phyloP scores from a whole-genome alignment of 1,140 invertebrate species.

The Drosophila carrolli region DNA sequence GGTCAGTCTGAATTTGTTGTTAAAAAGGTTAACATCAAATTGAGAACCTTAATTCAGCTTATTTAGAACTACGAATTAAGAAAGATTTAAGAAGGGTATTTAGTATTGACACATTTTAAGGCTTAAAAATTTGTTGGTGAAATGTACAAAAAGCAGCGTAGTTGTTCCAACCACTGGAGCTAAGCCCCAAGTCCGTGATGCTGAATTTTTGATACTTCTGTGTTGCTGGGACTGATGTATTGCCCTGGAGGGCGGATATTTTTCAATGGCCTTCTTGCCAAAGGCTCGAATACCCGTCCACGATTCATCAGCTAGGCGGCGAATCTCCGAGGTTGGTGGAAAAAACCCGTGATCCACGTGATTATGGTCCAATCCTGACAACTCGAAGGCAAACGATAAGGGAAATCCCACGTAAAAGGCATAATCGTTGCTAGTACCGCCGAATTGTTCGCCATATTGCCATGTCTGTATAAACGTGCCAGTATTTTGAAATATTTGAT shows the following conservation, averaged over 20 bases:
- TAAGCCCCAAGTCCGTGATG: background rate
- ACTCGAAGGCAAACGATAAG: conserved; percentile 38
- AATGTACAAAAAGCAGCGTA: background rate
- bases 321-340: conserved; percentile 25
- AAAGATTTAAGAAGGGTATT: too few relatives aligned
- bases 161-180: background rate
- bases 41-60: too few relatives aligned
- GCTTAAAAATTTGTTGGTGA: background rate
- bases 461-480: conserved; percentile 14
- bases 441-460: conserved; percentile 20
- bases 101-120: too few relatives aligned
- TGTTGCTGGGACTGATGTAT: background rate
- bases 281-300: conserved; percentile 49
- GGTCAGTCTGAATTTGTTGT: too few relatives aligned
- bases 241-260: conserved; percentile 20
- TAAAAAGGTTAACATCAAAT: too few relatives aligned
- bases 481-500: conserved; percentile 2
- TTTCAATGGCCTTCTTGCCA: conserved; percentile 39
- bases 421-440: conserved; percentile 60
- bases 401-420: conserved; percentile 46
- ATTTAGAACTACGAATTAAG: too few relatives aligned
- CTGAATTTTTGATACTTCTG: background rate
- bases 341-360: conserved; percentile 27
- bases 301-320: conserved; percentile 22
- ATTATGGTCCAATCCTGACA: conserved; percentile 21